Evolutionary conservation across 2,797 vertebrate genomes (phyloP).

Genomic region (Molossus alvarezi): DNA sequence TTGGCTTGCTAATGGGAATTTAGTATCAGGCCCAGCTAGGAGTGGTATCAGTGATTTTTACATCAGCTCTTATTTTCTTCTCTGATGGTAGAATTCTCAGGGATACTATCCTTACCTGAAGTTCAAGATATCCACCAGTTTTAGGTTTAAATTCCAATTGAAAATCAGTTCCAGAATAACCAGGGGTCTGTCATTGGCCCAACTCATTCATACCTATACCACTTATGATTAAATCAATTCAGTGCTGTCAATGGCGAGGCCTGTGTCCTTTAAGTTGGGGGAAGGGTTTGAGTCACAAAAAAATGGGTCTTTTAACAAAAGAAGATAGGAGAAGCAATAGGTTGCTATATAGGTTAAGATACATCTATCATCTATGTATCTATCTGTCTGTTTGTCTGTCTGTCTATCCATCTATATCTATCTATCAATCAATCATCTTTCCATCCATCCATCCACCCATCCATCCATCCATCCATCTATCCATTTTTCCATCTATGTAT

Average conservation of each 20-base stretch:
- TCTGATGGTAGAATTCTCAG: neutral
- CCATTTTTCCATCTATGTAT: too few species aligned
- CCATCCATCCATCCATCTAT: too few species aligned
- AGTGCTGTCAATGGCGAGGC: neutral
- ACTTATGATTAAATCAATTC: neutral
- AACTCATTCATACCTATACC: neutral
- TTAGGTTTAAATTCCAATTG: neutral
- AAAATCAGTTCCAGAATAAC: neutral
- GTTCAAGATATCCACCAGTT: neutral
- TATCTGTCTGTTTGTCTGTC: too few species aligned
- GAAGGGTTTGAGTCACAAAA: neutral
- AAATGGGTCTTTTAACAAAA: neutral
- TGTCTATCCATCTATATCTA: too few species aligned
- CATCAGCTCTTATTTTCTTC: neutral
- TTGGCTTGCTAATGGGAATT: neutral
- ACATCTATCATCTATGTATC: too few species aligned
- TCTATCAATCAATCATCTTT: too few species aligned
- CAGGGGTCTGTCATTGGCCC: neutral
- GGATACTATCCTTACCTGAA: neutral
- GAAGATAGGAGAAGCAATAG: neutral
- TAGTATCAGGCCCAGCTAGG: neutral
- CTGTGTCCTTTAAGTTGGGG: neutral
- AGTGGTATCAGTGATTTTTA: neutral
- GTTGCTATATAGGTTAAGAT: neutral
- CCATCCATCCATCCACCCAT: too few species aligned